These are phyloP conservation scores for Elachura formosa DNA, from an alignment of 2,113 vertebrate species.

Conservation along the genomic window DNA sequence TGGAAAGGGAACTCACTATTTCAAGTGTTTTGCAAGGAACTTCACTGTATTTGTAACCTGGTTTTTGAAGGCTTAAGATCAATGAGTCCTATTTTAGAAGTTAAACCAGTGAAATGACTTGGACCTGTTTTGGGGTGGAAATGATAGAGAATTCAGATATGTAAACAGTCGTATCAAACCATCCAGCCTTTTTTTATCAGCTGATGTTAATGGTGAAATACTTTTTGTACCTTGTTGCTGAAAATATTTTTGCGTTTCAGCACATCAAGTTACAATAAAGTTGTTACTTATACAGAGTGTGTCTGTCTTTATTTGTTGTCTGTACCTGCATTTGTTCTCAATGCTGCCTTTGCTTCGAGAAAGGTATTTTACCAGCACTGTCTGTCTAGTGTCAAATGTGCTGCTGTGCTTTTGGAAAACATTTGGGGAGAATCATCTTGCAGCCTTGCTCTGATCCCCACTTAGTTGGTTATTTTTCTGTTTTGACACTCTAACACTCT, in stretches of 20 bases:
- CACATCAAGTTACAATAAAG: slow-evolving; percentile 80
- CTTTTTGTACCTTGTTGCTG: slow-evolving; percentile 81
- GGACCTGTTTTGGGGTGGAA: slow-evolving; percentile 62
- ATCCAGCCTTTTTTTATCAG: slow-evolving; percentile 75
- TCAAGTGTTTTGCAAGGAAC: slow-evolving; percentile 69
- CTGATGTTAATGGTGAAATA: slow-evolving; percentile 77
- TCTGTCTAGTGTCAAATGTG: not conserved
- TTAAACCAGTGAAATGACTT: slow-evolving; percentile 66
- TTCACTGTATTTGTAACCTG: slow-evolving; percentile 67
- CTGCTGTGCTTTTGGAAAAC: not conserved
- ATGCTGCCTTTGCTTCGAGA: not conserved
- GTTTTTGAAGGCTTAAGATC: slow-evolving; percentile 66
- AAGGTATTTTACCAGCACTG: not conserved
- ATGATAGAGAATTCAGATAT: slow-evolving; percentile 60
- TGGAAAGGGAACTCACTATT: slow-evolving; percentile 71
- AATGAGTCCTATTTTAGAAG: slow-evolving; percentile 70
- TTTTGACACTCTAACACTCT: not conserved
- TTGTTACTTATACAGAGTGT: slow-evolving; percentile 76
- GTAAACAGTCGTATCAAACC: slow-evolving; percentile 71
- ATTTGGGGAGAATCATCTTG: not conserved
- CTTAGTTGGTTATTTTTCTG: not conserved
- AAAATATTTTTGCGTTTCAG: slow-evolving; percentile 82
- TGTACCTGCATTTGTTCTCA: not conserved
- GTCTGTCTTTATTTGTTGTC: not conserved
- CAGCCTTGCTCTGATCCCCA: not conserved